phyloP scores from a whole-genome alignment of 1,140 invertebrate species.

The Goniozus legneri region DNA sequence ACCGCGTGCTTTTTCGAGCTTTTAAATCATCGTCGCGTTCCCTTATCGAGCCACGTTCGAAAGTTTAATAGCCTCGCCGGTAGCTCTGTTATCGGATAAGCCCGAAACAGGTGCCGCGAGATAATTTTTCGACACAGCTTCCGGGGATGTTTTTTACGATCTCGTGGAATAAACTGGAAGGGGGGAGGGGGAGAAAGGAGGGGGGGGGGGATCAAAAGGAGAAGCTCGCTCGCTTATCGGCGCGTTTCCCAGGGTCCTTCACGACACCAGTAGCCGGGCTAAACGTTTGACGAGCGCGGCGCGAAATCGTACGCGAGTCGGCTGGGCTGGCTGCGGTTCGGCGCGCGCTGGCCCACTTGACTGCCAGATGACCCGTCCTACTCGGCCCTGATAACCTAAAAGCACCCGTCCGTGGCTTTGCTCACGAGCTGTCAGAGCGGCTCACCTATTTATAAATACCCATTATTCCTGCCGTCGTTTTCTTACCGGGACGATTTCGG shows the following conservation, averaged over 20 bases:
- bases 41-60: neutral
- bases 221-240: slow-evolving; percentile 47
- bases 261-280: slow-evolving; percentile 45
- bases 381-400: slow-evolving; percentile 54
- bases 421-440: slow-evolving; percentile 52
- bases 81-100: too few species aligned
- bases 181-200: slow-evolving; percentile 12
- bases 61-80: neutral
- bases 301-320: slow-evolving; percentile 41
- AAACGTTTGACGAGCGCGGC: too few species aligned
- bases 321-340: slow-evolving; percentile 26
- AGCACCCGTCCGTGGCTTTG: slow-evolving; percentile 48
- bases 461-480: slow-evolving; percentile 10
- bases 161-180: neutral
- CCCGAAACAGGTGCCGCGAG: neutral
- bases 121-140: neutral
- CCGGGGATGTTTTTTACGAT: neutral
- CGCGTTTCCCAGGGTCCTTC: slow-evolving; percentile 48
- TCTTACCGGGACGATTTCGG: too few species aligned
- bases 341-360: slow-evolving; percentile 47
- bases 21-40: too few species aligned
- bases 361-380: slow-evolving; percentile 55
- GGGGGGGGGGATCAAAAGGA: slow-evolving; percentile 2
- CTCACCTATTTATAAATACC: slow-evolving; percentile 52
- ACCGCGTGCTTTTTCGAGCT: too few species aligned